Base-by-base conservation (phyloP, 1,140 invertebrate genomes). In the Lysiphlebus fabarum region DNA sequence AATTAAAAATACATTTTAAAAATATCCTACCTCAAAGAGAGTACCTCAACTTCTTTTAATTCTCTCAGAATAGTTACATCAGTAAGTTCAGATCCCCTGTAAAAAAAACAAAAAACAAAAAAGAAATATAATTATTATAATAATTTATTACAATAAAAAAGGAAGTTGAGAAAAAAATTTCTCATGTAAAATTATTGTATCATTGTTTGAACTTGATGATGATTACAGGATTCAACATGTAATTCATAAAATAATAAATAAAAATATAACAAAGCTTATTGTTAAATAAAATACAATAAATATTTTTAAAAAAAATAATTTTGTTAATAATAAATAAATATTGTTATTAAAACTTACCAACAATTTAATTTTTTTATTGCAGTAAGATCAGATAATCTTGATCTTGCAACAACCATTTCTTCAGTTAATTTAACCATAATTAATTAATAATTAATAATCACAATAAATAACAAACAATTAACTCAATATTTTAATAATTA, bases 361-460 rank as follows among this genome's bases (percentile, higher is more conserved):
- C 90, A 93, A 82, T 95, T 95, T 34, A 95, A 82, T 75, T 93
- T 92, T 78, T 88, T 92, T 51, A 95, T 89, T 62, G 86, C 82
- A 33, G 84, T 77, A 66, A 94, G 81, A 81, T 95, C 91, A 37
- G 91, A 93, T 65, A 89, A 85, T 77, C 90, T 90, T n/a, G 91
- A 90, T 63, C 92, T 82, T 48, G 91, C 90, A 71, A 94, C 86
- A 67, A 95, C 89, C 90, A 94, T 93, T 79, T 94, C 91, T 80
- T 95, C 91, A 7, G 92, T 94, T 64, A 95, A 78, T 53, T 85
- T 86, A 63, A 90, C 87, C 86, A 91, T 91, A 12, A 17, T 42
- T 54, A 38, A 6, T 54, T 48, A 53, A 53, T 59, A 45, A 40
- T 8, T 53, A 41, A 26, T 48, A 48, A 37, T 48, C 36, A 12